These are phyloP conservation scores for Drosophila falleni DNA, from an alignment of 2,888 invertebrate genomes.

Conservation along the genomic window DNA sequence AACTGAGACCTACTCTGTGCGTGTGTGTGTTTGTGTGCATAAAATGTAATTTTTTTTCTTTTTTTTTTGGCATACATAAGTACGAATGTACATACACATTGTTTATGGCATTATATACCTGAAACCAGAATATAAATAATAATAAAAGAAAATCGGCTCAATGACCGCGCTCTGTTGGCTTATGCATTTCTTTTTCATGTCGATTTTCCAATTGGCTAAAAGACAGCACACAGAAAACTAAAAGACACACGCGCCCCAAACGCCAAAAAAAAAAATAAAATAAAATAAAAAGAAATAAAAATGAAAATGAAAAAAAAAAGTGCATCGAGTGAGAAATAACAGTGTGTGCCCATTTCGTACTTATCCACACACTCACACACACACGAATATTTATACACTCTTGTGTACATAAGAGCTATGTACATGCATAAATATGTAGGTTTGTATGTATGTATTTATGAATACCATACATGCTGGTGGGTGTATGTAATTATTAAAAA, in stretches of 20 bases:
- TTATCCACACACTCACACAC: constrained; percentile 15
- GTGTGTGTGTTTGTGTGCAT: constrained; percentile 38
- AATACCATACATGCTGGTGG: not conserved
- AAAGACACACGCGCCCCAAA: constrained; percentile 18
- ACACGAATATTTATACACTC: constrained; percentile 5
- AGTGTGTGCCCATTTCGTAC: constrained; percentile 52
- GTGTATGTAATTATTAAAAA: constrained; percentile 24
- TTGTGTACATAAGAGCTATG: constrained; percentile 16
- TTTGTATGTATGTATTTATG: constrained; percentile 13
- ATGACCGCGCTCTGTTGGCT: constrained; percentile 44
- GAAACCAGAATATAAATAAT: constrained; percentile 16
- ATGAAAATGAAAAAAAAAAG: constrained; percentile 38
- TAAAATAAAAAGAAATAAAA: not conserved
- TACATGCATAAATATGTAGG: constrained; percentile 8
- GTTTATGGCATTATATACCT: constrained; percentile 25
- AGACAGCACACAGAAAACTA: constrained; percentile 23
- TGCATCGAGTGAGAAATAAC: constrained; percentile 61
- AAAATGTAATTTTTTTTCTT: constrained; percentile 46
- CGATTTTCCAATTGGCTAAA: constrained; percentile 55
- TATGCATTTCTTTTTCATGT: constrained; percentile 47
- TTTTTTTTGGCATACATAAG: constrained; percentile 28
- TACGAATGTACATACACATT: constrained; percentile 31
- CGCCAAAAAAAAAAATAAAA: constrained; percentile 2
- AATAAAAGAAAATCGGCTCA: constrained; percentile 44
- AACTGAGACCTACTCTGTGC: constrained; percentile 54